Evolutionary conservation across 2,888 invertebrate genomes (phyloP), one percentile per base, ranked within the genome.

Genomic region (Brenthis hecate): DNA sequence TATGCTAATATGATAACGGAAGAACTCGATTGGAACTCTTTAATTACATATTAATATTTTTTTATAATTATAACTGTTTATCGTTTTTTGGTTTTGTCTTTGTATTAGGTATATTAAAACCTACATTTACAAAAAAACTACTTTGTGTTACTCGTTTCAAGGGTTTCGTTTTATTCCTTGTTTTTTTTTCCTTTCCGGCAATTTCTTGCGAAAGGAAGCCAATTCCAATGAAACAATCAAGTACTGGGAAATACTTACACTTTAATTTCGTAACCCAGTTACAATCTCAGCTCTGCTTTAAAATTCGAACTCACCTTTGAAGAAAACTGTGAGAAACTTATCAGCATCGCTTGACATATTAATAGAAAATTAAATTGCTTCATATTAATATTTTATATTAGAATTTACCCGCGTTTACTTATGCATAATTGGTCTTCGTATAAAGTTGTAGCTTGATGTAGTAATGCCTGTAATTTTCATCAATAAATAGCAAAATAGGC

Each of bases 171-270:
- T 60, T 28, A n/a, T 2, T 43, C 55, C n/a, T 47, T 43, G 23
- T 55, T 47, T 54, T 55, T 19, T 23, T 43, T 47, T 55, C 19
- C 14, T 64, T 54, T 64, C 13, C 55, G 13, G n/a, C 47, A 47
- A 47, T 55, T 64, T 64, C 63, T 63, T 43, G 14, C 23, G 16
- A 23, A 64, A 55, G 55, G 63, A 62, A 14, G 43, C 53, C 36
- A 43, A 14, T 19, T 62, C 16, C 3, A 53, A 1, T 43, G 3
- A 51, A 62, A 53, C 16, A 62, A 36, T 6, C 28, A 8, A 62
- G 14, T 62, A 62, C 61, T 32, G 28, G 6, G 16, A 36, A 50
- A 28, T 14, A 56, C 13, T 11, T 16, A 57, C 11, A 61, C 32
- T 16, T 53, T 43, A 53, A 43, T 43, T 63, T 54, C 43, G 8